A percentile compares a stretch with the other conserved stretches of the same genome.
Conservation (phyloP, 2,797 vertebrate genomes). For the Lemur catta region DNA sequence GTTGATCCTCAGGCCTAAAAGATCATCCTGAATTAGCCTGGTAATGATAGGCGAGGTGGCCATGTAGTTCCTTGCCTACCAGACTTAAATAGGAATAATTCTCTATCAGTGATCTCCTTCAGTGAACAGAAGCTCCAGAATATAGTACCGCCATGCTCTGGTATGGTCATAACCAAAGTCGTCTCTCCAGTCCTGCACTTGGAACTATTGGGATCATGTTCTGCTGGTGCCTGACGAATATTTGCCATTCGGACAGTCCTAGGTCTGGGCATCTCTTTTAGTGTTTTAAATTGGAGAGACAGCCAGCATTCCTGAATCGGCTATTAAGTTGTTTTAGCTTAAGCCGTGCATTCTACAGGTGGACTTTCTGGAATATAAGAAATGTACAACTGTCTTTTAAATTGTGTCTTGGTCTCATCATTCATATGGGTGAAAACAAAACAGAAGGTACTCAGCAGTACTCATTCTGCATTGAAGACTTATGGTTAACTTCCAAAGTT, state of each 20-base stretch:
- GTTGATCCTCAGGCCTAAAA: background rate
- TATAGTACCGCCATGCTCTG: background rate
- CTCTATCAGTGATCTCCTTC: background rate
- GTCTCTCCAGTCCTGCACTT: background rate
- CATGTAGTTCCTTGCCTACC: background rate
- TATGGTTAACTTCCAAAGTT: background rate
- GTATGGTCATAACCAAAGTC: background rate
- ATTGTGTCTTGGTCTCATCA: background rate
- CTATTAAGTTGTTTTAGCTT: constrained; percentile 27
- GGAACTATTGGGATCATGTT: background rate
- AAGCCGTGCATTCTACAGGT: background rate
- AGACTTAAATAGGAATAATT: background rate
- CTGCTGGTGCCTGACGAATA: background rate
- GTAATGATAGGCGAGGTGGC: background rate
- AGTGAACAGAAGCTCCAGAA: constrained; percentile 5
- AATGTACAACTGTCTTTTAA: constrained; percentile 9
- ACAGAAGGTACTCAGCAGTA: background rate
- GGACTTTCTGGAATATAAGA: background rate
- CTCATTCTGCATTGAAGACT: background rate
- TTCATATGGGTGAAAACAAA: constrained; percentile 7
- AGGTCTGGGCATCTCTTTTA: background rate
- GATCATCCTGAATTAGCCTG: background rate
- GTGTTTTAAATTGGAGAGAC: background rate
- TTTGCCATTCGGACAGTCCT: background rate
- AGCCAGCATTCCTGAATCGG: background rate